Evolutionary conservation across 1,140 invertebrate genomes (phyloP), one percentile per base, ranked within the genome.

Genomic region (Listronotus oregonensis): DNA sequence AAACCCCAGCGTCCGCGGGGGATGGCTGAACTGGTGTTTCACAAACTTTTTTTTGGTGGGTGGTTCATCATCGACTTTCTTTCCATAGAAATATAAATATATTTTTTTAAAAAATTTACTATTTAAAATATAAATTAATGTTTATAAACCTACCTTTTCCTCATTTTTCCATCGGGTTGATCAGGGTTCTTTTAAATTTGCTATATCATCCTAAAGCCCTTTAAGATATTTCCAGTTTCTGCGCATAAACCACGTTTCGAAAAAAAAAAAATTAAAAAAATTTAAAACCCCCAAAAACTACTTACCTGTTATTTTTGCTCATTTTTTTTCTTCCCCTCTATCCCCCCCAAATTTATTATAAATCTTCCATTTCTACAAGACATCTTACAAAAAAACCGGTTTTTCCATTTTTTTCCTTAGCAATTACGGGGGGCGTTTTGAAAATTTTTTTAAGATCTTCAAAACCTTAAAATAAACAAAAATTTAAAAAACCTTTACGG

Each of bases 181-280:
- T 95, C 93, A 43, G 95, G 95, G 79, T 95, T 94, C 78, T 95
- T 56, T 93, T 85, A 78, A 97, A 98, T 64, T 88, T 89, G 82
- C 79, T 51, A 98, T 86, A 65, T 97, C 94, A 31, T 87, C 85
- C 72, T 99, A 96, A 84, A 96, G 97, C 64, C 97, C 93, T 79
- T 97, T 96, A 60, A 90, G 90, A 75, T 99, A 99, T 79, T 99
- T 99, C 86, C 42, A 99, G 81, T 77, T 99, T 99, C 74, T 99
- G 96, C 97, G 86, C 60, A 99, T 82, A 0, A 95, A 94, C n/a
- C n/a, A n/a, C n/a, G n/a, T n/a, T n/a, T n/a, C n/a, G n/a, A n/a
- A n/a, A n/a, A n/a, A n/a, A n/a, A n/a, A n/a, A n/a, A n/a, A 32
- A 18, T 9, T 47, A 59, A n/a, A 27, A 27, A 27, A 27, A 1